Base-by-base conservation (phyloP, 2,888 invertebrate genomes). In the Ophion ellenae region DNA sequence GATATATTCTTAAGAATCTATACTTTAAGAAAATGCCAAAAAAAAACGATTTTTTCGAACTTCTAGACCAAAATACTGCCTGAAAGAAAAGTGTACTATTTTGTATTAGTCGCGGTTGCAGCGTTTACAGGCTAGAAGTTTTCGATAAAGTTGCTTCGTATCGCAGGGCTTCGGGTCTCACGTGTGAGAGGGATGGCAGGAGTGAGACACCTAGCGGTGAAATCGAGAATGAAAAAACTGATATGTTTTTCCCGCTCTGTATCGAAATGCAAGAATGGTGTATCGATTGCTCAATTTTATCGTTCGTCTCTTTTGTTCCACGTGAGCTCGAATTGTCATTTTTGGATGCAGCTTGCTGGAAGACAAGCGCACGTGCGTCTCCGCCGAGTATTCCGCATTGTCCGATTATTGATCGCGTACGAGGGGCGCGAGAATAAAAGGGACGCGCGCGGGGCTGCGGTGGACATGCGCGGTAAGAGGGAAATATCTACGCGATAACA, bases 401-500 rank as follows among this genome's bases (percentile, higher is more conserved):
- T 57, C 32, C 32, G 24, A 83, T 80, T 88, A 88, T 87, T 87
- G 87, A 88, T 87, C 87, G 85, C 11, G 28, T 24, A 20, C 40
- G 59, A 36, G 32, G n/a, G 24, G 9, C 5, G 32, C 11, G 40
- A 40, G 40, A 40, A 40, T 40, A 40, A 40, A 40, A 36, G 32
- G n/a, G 24, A 11, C 9, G 14, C 24, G 7, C 7, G 9, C 40
- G n/a, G n/a, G 9, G 17, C 17, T 20, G 20, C 20, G 40, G 66
- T 24, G 53, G 79, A 71, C 88, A 88, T 88, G 89, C 89, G 89
- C 88, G 36, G 32, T 81, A 67, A 57, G 24, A 24, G 67, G n/a
- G 57, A 20, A 53, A 53, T 17, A 53, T 53, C 71, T 64, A 75
- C 83, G 63, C 59, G 66, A 59, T 73, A 71, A 84, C 70, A 84